Conservation (phyloP, 2,888 invertebrate genomes). For the Encarsia formosa region DNA sequence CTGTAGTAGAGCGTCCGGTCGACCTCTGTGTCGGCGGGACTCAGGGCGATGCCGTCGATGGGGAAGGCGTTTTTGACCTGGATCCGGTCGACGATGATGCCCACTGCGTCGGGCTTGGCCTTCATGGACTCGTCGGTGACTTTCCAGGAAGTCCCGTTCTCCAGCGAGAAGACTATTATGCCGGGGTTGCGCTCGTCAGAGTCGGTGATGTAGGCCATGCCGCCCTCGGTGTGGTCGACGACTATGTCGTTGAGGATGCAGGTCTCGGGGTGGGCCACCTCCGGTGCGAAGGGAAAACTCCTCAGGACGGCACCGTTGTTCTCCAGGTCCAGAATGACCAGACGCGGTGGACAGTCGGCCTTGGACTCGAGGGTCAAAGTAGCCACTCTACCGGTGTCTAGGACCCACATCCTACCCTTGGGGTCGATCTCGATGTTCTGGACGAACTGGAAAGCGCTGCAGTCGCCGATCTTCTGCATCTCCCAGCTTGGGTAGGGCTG, state of each 20-base stretch:
- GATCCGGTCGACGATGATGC: slow-evolving; percentile 61
- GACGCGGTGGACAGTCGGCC: slow-evolving; percentile 63
- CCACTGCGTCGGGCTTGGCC: slow-evolving; percentile 57
- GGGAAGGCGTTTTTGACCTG: slow-evolving; percentile 59
- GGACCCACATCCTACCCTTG: slow-evolving; percentile 59
- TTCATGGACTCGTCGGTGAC: slow-evolving; percentile 65
- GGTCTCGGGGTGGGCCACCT: slow-evolving; percentile 57
- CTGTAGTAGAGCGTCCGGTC: slow-evolving; percentile 59
- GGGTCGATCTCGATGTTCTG: slow-evolving; percentile 72
- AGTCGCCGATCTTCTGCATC: slow-evolving; percentile 64
- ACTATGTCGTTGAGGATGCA: slow-evolving; percentile 71
- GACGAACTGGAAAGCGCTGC: slow-evolving; percentile 68
- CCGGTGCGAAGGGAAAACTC: slow-evolving; percentile 61
- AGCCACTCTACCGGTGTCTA: slow-evolving; percentile 60
- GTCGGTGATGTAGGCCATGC: slow-evolving; percentile 70
- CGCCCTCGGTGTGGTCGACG: slow-evolving; percentile 64
- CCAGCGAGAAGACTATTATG: slow-evolving; percentile 66
- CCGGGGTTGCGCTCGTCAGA: slow-evolving; percentile 66
- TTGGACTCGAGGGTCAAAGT: slow-evolving; percentile 53
- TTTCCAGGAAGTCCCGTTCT: slow-evolving; percentile 67
- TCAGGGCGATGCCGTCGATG: slow-evolving; percentile 69
- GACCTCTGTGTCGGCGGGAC: slow-evolving; percentile 50
- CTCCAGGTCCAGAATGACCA: slow-evolving; percentile 66
- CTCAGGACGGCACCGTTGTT: slow-evolving; percentile 53
- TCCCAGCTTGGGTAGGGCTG: slow-evolving; percentile 71